Evolutionary conservation across 2,797 vertebrate genomes (phyloP).

Genomic region (Nyctibius grandis): DNA sequence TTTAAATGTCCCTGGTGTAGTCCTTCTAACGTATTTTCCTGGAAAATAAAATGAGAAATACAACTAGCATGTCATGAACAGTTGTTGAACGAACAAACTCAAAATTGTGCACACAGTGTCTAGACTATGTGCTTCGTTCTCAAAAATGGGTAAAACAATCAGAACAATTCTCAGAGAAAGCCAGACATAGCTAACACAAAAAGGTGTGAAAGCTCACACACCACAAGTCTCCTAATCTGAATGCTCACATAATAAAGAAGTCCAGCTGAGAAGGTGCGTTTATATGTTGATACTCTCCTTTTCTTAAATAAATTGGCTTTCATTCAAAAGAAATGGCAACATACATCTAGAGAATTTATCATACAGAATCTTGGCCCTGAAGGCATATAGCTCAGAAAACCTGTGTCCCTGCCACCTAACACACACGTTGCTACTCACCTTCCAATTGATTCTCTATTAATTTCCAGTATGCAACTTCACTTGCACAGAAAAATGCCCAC

Average conservation of each 20-base stretch:
- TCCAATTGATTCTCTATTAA: neutral
- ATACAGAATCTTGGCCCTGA: neutral
- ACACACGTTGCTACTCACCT: neutral
- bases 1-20: conserved; percentile 82
- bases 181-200: neutral
- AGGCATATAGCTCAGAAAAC: neutral
- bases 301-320: neutral
- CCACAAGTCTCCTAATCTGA: neutral
- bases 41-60: conserved; percentile 9
- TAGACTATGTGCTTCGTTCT: neutral
- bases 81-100: neutral
- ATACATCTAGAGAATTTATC: neutral
- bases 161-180: neutral
- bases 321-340: neutral
- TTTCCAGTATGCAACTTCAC: neutral
- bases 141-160: neutral
- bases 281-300: neutral
- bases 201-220: neutral
- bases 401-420: neutral
- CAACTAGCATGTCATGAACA: neutral
- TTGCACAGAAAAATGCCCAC: neutral
- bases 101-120: neutral
- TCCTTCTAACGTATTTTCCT: conserved; percentile 82
- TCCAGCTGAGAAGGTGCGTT: neutral
- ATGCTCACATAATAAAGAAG: neutral